Conservation (phyloP, 2,113 vertebrate genomes). For the Sander vitreus region DNA sequence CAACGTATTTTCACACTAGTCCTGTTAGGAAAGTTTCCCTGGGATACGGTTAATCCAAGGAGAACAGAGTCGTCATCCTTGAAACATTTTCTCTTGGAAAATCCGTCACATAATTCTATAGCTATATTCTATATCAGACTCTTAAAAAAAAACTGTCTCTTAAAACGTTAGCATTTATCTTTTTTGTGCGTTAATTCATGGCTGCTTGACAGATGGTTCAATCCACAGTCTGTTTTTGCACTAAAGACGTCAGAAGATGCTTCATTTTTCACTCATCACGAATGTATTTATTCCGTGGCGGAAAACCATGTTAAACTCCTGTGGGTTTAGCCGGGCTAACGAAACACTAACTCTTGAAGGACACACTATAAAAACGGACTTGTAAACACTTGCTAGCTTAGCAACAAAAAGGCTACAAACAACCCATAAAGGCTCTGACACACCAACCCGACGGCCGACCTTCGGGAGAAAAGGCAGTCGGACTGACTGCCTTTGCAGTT, state of each 20-base stretch:
- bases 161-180: background rate
- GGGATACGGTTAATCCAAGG: background rate
- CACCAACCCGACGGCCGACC: no score
- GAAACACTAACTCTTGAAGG: background rate
- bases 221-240: background rate
- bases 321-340: background rate
- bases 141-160: background rate
- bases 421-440: background rate
- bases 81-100: background rate
- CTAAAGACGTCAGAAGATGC: background rate
- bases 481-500: no score
- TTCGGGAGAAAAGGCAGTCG: no score
- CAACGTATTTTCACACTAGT: no score
- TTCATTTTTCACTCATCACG: background rate
- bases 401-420: background rate
- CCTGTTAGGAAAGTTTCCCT: background rate
- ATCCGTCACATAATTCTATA: background rate
- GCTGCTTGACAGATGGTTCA: background rate
- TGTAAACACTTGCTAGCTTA: background rate
- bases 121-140: background rate
- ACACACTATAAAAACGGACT: background rate
- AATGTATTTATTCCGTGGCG: no score
- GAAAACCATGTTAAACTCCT: background rate
- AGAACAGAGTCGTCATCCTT: no score
- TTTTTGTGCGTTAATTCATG: background rate